Evolutionary conservation across 2,113 vertebrate species (phyloP).

Genomic region (Gasterosteus nipponicus): DNA sequence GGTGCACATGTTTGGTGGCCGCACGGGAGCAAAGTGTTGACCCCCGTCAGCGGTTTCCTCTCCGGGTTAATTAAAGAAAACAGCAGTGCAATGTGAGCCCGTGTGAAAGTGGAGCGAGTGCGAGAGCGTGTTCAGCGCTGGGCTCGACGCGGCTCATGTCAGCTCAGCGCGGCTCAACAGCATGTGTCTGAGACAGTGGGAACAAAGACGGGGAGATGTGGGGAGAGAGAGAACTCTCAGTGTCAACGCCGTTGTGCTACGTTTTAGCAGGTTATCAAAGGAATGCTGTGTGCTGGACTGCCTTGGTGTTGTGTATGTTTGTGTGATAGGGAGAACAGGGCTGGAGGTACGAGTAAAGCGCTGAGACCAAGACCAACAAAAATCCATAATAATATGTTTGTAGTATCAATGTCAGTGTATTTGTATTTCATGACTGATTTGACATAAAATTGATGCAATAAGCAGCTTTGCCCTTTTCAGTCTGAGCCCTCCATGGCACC

Average conservation of each 20-base stretch:
- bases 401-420: slow-evolving; percentile 34
- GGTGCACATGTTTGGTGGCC: slow-evolving; percentile 72
- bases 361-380: neutral
- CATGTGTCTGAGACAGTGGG: slow-evolving; percentile 73
- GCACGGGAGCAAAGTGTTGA: slow-evolving; percentile 76
- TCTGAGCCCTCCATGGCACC: slow-evolving; percentile 58
- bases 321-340: neutral
- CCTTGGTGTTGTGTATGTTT: slow-evolving; percentile 17
- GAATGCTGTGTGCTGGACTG: slow-evolving; percentile 13
- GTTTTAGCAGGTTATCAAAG: slow-evolving; percentile 56
- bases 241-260: slow-evolving; percentile 28
- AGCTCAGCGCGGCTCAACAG: slow-evolving; percentile 74
- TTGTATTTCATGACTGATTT: slow-evolving; percentile 61
- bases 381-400: slow-evolving; percentile 26
- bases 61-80: slow-evolving; percentile 86
- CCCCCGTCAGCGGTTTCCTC: slow-evolving; percentile 82
- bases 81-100: slow-evolving; percentile 79
- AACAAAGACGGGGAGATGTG: slow-evolving; percentile 68
- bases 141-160: slow-evolving; percentile 75
- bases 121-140: slow-evolving; percentile 62
- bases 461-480: slow-evolving; percentile 75
- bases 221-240: slow-evolving; percentile 35
- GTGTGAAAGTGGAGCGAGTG: slow-evolving; percentile 78
- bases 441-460: slow-evolving; percentile 71
- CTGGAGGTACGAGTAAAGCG: neutral